Evolutionary conservation across 2,888 invertebrate species (phyloP).

Genomic region (Acrocyrtus sp.): DNA sequence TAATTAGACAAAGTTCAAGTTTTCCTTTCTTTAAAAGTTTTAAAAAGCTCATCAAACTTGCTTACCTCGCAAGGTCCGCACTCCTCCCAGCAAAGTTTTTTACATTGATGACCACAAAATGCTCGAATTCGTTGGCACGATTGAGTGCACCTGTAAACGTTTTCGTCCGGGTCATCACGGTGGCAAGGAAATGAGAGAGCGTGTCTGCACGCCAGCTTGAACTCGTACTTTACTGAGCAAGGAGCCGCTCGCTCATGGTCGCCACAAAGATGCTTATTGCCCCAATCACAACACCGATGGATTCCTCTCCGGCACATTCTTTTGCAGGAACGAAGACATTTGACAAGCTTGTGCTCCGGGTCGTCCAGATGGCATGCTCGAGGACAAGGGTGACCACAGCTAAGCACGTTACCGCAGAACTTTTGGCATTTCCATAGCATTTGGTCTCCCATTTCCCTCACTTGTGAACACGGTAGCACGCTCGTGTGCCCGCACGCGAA

Average conservation of each 20-base stretch:
- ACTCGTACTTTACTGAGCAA: neutral
- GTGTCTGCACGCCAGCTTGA: slow-evolving; percentile 9
- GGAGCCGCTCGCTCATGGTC: neutral
- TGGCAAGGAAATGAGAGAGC: neutral
- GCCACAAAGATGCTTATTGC: slow-evolving; percentile 4
- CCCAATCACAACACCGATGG: slow-evolving; percentile 12
- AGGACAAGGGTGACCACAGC: slow-evolving; percentile 4
- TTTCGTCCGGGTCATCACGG: neutral
- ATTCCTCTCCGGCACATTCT: neutral
- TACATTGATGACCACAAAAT: slow-evolving; percentile 20
- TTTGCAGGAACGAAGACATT: neutral
- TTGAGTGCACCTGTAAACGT: neutral
- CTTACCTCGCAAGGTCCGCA: slow-evolving; percentile 45
- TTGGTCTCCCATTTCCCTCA: neutral
- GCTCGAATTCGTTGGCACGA: neutral
- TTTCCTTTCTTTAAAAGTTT: neutral
- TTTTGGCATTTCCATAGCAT: neutral
- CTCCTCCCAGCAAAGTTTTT: slow-evolving; percentile 32
- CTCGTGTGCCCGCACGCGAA: slow-evolving; percentile 8
- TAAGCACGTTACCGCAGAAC: neutral
- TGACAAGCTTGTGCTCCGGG: slow-evolving; percentile 2
- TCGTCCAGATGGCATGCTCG: slow-evolving; percentile 1
- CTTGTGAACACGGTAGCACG: neutral
- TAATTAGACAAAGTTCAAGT: neutral
- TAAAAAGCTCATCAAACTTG: too few species aligned